Evolutionary conservation across 2,888 invertebrate species (phyloP).

Genomic region (Criorhina ranunculi): DNA sequence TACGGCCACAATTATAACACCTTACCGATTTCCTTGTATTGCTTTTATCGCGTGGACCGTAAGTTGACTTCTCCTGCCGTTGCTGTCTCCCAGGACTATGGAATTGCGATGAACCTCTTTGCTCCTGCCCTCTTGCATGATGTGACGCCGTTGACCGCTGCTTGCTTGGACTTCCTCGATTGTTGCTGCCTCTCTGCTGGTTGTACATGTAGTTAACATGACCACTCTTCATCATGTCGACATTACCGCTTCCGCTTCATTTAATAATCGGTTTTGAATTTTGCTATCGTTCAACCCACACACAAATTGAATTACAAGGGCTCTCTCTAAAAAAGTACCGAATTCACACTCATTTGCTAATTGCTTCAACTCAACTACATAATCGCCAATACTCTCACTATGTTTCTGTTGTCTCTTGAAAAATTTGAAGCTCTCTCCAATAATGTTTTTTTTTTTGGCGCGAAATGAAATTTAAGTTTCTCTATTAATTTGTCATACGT

Average conservation of each 20-base stretch:
- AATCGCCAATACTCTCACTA: background rate
- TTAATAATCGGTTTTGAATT: too few species aligned
- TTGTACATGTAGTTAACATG: background rate
- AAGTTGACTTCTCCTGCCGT: background rate
- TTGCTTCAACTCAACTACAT: constrained; percentile 23
- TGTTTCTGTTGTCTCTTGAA: constrained; percentile 5
- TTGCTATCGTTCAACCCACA: background rate
- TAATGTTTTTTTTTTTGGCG: constrained; percentile 20
- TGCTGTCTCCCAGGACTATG: background rate
- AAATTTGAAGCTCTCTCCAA: constrained; percentile 2
- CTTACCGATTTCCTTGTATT: background rate
- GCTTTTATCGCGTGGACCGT: background rate
- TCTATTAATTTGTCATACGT: constrained; percentile 12
- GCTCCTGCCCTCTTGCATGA: background rate
- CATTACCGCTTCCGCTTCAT: too few species aligned
- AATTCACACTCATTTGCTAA: constrained; percentile 22
- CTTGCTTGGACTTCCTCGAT: background rate
- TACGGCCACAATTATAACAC: constrained; percentile 1
- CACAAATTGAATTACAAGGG: background rate
- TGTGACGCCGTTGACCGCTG: background rate
- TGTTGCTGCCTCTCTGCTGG: background rate
- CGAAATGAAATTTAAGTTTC: constrained; percentile 13
- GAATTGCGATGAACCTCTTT: constrained; percentile 7
- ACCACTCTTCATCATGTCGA: background rate
- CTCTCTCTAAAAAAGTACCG: background rate